Evolutionary conservation across 2,113 vertebrate species (phyloP), one percentile per base, ranked within the genome.

Genomic region (Polypterus senegalus): DNA sequence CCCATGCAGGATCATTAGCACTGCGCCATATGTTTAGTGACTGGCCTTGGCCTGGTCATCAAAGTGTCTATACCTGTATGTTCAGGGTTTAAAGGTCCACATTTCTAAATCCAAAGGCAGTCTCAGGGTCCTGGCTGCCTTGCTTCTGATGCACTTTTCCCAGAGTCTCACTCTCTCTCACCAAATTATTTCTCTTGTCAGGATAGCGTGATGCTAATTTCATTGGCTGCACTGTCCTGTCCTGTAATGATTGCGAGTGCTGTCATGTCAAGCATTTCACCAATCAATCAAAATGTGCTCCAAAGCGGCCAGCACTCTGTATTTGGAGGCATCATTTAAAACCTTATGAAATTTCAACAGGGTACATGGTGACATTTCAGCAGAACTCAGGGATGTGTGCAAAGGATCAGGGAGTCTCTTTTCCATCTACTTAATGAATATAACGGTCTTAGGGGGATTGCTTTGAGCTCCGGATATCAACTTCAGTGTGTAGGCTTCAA

Each of bases 241-340:
- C 71, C 47, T 6, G 52, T 67, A 76, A 76, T 54, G 49, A 74
- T 72, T 65, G 61, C 58, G n/a, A 6, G 10, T 54, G 60, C 67
- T 77, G 76, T 69, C 75, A 66, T 3, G 60, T 65, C 64, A 69
- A 69, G 73, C 75, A 71, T 57, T 27, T 66, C 56, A 59, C 59
- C 66, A 79, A 80, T 82, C 77, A 72, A 67, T 79, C 80, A 78
- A 65, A 65, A 46, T 49, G 56, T 51, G 57, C 58, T 53, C 54
- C 43, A 63, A 63, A 49, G 46, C 48, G 7, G 49, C 27, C 6
- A 57, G 63, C 46, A 7, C 55, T 45, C 45, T 27, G 27, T 49
- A 47, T 59, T 51, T 60, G 44, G 51, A 49, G 45, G 60, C 62
- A 51, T 57, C 62, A 64, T 67, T 77, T 27, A 76, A 72, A 70